Evolutionary conservation across 1,140 invertebrate species (phyloP).

Genomic region (Atta cephalotes): DNA sequence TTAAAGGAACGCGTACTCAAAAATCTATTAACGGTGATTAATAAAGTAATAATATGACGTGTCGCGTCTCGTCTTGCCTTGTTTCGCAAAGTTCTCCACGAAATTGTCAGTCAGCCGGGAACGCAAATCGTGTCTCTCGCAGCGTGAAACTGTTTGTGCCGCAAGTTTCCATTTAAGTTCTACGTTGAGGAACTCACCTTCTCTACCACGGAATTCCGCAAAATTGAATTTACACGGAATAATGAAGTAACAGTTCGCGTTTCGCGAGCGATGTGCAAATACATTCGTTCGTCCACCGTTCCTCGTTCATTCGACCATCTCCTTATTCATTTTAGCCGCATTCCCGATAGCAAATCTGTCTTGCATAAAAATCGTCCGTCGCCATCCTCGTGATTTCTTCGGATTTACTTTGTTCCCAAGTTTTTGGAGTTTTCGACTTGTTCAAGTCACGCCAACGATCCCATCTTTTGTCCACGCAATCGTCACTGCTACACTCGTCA

Average conservation of each 20-base stretch:
- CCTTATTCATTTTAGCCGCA: conserved; percentile 29
- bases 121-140: conserved; percentile 10
- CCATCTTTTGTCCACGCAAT: neutral
- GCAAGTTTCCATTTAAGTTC: conserved; percentile 59
- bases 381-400: neutral
- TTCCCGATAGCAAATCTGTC: conserved; percentile 29
- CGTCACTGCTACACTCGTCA: neutral
- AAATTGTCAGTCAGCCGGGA: conserved; percentile 29
- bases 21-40: conserved; percentile 17
- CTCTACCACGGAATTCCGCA: conserved; percentile 19
- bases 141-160: conserved; percentile 32
- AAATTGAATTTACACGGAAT: conserved; percentile 54
- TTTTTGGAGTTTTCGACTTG: conserved; percentile 5
- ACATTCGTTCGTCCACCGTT: conserved; percentile 32
- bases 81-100: conserved; percentile 9
- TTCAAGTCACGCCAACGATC: neutral
- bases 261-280: conserved; percentile 45
- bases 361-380: conserved; percentile 32
- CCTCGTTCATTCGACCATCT: neutral
- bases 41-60: conserved; percentile 6
- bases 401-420: neutral
- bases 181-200: neutral
- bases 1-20: neutral
- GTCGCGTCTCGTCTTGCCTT: neutral
- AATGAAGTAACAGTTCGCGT: conserved; percentile 49